A percentile compares a stretch with the other conserved stretches of the same genome.
Evolutionary conservation across 2,113 vertebrate species (phyloP).

Genomic region (Trogon surrucura): DNA sequence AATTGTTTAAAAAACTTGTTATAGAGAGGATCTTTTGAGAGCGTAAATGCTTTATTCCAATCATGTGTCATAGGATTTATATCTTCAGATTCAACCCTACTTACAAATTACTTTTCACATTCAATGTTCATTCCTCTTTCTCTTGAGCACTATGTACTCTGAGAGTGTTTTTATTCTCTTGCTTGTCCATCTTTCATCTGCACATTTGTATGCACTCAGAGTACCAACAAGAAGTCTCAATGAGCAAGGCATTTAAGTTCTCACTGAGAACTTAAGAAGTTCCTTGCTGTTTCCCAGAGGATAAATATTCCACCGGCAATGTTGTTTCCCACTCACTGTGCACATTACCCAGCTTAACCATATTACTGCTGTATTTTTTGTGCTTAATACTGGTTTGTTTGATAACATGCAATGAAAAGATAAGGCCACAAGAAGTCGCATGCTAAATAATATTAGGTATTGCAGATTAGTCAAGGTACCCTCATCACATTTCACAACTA

Average conservation of each 20-base stretch:
- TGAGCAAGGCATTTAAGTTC: background rate
- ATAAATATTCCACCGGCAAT: background rate
- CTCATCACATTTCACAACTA: background rate
- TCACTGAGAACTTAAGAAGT: background rate
- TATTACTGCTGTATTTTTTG: background rate
- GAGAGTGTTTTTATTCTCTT: background rate
- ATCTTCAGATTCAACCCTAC: background rate
- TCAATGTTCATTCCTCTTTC: background rate
- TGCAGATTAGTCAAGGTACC: background rate
- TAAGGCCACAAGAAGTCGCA: background rate
- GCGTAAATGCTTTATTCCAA: background rate
- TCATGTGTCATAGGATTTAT: background rate
- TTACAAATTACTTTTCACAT: background rate
- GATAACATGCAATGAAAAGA: background rate
- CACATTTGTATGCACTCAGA: conserved; percentile 22
- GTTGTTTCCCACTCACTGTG: background rate
- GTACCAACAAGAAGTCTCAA: background rate
- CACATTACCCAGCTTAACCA: background rate
- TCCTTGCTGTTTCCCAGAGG: background rate
- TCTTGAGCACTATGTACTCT: background rate
- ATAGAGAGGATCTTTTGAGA: background rate
- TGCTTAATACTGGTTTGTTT: background rate
- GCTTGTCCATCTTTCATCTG: background rate
- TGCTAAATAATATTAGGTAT: background rate
- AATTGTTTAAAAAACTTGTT: background rate